Conservation (phyloP, 2,888 invertebrate species). For the Hypsopygia costalis region DNA sequence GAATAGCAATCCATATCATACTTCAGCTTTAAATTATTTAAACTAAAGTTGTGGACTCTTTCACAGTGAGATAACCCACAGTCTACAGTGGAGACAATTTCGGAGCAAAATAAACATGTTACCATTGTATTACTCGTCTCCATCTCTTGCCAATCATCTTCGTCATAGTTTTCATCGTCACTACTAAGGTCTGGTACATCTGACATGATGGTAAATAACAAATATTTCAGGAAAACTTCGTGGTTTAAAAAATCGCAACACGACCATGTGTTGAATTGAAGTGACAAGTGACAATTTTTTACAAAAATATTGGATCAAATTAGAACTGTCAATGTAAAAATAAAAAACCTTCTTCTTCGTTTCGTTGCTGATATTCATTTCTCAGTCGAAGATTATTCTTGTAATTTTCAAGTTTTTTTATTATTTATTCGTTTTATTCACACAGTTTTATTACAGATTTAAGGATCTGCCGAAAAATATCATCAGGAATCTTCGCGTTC, state of each 20-base stretch:
- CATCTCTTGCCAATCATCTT: conserved; percentile 75
- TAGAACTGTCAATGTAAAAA: no score
- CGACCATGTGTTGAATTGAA: no score
- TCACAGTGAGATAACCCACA: conserved; percentile 85
- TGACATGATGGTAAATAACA: conserved; percentile 41
- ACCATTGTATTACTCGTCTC: conserved; percentile 58
- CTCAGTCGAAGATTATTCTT: no score
- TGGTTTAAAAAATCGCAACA: conserved; percentile 5
- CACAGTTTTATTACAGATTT: no score
- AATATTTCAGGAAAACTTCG: not conserved
- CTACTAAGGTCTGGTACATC: conserved; percentile 74
- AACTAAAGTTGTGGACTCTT: conserved; percentile 82
- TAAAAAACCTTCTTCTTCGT: no score
- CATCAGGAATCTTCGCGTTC: no score
- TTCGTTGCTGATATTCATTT: no score
- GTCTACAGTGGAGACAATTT: conserved; percentile 80
- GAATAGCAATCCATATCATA: conserved; percentile 91
- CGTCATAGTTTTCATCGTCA: conserved; percentile 69
- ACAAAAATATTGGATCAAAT: no score
- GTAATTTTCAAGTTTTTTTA: no score
- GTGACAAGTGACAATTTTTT: no score
- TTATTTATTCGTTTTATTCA: no score
- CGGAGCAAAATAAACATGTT: conserved; percentile 87
- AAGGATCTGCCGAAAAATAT: no score
- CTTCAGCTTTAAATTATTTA: conserved; percentile 83